Evolutionary conservation across 64 coral and sea anemone genomes (phyloP).

Genomic region (Porites lutea): DNA sequence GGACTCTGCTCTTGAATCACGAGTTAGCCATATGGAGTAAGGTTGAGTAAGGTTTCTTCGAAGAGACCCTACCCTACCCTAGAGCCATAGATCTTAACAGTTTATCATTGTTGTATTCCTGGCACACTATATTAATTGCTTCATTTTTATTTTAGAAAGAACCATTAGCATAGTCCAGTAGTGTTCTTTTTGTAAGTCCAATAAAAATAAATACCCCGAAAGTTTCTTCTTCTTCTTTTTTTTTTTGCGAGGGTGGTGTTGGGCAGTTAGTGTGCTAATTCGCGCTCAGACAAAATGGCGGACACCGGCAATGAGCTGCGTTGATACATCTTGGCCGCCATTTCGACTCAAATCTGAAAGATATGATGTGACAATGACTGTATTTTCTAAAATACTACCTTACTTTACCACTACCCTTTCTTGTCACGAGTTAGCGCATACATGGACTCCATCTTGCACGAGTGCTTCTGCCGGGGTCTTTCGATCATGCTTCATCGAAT

Average conservation of each 20-base stretch:
- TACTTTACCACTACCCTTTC: neutral
- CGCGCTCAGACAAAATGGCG: neutral
- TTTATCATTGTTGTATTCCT: too few relatives aligned
- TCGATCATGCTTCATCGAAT: constrained; percentile 37
- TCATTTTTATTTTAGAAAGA: too few relatives aligned
- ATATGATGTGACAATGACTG: neutral
- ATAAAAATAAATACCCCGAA: too few relatives aligned
- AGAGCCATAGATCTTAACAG: neutral
- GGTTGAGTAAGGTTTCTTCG: neutral
- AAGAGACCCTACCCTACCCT: neutral
- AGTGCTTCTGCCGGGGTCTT: constrained; percentile 1
- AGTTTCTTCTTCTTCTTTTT: too few relatives aligned
- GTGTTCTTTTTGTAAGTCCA: too few relatives aligned
- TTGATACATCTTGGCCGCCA: neutral
- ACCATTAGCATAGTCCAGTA: too few relatives aligned
- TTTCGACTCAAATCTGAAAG: neutral
- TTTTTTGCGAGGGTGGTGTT: too few relatives aligned
- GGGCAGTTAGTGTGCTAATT: too few relatives aligned
- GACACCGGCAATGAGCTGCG: neutral
- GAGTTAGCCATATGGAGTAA: neutral
- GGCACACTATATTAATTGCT: too few relatives aligned
- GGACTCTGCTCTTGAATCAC: neutral
- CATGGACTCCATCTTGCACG: constrained; percentile 69
- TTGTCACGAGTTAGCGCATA: constrained; percentile 53
- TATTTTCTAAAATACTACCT: constrained; percentile 32